Percentiles rank a stretch among this genome's conserved stretches.
phyloP scores from a whole-genome alignment of 2,113 vertebrate species.

The Erythrocercus mccallii region DNA sequence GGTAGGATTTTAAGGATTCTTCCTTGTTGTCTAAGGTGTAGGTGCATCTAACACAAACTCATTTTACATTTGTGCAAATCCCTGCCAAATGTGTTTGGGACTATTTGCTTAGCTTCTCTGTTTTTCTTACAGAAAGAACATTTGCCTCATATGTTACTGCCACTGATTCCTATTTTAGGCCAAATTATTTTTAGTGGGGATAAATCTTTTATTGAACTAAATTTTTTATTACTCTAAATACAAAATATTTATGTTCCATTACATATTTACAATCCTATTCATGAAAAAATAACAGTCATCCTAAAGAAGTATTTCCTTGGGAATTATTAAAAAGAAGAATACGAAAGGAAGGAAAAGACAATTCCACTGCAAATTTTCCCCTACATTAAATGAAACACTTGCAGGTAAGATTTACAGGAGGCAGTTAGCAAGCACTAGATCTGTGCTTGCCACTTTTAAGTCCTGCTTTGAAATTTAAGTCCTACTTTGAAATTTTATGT shows the following conservation, averaged over 20 bases:
- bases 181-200: slow-evolving; percentile 50
- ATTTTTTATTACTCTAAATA: slow-evolving; percentile 60
- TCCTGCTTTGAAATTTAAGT: neutral
- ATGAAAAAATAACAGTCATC: slow-evolving; percentile 49
- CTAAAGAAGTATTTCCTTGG: slow-evolving; percentile 36
- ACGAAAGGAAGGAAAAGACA: neutral
- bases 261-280: slow-evolving; percentile 55
- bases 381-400: neutral
- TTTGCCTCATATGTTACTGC: neutral
- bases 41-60: neutral
- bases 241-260: slow-evolving; percentile 61
- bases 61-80: neutral
- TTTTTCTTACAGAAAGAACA: neutral
- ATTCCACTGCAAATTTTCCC: neutral
- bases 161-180: neutral
- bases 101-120: neutral
- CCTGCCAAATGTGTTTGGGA: neutral
- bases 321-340: slow-evolving; percentile 7
- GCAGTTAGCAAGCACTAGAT: neutral
- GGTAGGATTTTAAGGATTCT: neutral
- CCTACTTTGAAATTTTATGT: neutral
- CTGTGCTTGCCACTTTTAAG: neutral
- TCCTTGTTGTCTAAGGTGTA: neutral
- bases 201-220: slow-evolving; percentile 55
- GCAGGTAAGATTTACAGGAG: neutral